phyloP scores from a whole-genome alignment of 2,113 vertebrate species.

The Ornithorhynchus anatinus region DNA sequence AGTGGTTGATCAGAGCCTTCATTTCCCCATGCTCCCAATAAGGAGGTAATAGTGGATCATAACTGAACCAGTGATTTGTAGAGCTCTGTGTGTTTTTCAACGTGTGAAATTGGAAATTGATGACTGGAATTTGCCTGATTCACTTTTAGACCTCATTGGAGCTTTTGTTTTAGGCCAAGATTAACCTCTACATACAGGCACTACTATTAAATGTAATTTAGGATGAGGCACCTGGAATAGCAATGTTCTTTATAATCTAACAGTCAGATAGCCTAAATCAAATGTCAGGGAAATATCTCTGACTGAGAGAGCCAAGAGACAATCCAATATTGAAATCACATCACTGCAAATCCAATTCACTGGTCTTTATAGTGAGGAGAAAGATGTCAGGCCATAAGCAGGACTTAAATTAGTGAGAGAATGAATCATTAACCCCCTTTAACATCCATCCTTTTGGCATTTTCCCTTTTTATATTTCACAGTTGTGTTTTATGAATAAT shows the following conservation, averaged over 20 bases:
- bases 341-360: background rate
- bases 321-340: background rate
- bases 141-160: background rate
- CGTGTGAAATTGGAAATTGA: too few relatives aligned
- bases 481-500: background rate
- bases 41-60: too few relatives aligned
- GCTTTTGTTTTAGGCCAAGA: conserved; percentile 8
- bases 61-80: too few relatives aligned
- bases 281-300: background rate
- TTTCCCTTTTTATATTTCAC: background rate
- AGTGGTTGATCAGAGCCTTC: too few relatives aligned
- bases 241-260: conserved; percentile 7
- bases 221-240: background rate
- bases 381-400: background rate
- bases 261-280: conserved; percentile 5
- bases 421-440: background rate
- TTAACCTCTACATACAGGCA: background rate
- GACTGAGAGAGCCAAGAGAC: background rate
- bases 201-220: conserved; percentile 7
- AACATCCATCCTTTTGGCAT: background rate
- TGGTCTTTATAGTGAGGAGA: background rate
- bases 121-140: too few relatives aligned
- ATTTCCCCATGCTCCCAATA: too few relatives aligned
- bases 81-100: too few relatives aligned
- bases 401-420: background rate